These are phyloP conservation scores for Notarius quadriscutis DNA, from an alignment of 2,113 vertebrate genomes.

Conservation along the genomic window DNA sequence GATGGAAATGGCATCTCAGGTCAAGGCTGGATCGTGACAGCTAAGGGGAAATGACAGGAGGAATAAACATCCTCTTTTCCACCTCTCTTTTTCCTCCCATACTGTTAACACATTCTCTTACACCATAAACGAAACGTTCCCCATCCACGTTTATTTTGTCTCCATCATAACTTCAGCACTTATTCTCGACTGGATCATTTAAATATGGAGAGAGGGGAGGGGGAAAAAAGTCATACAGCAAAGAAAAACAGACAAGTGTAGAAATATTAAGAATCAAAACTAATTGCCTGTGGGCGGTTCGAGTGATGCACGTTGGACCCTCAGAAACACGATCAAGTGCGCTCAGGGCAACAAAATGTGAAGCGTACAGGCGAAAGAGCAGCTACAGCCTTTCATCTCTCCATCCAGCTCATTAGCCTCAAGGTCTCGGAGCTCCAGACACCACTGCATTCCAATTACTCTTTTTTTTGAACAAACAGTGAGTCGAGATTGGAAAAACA, in stretches of 20 bases:
- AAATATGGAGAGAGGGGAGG: not conserved
- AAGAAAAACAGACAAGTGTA: not conserved
- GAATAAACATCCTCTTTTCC: slow-evolving; percentile 14
- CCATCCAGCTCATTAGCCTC: slow-evolving; percentile 8
- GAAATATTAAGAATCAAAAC: slow-evolving; percentile 7
- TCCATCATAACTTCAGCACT: not conserved
- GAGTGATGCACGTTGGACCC: slow-evolving; percentile 17
- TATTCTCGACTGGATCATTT: not conserved
- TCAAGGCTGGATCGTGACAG: slow-evolving; percentile 31
- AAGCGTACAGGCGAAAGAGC: not conserved
- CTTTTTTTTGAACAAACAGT: not conserved
- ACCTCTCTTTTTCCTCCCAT: not conserved
- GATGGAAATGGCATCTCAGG: slow-evolving; percentile 44
- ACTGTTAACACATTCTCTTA: slow-evolving; percentile 16
- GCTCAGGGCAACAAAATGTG: slow-evolving; percentile 24
- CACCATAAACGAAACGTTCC: not conserved
- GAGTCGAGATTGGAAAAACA: not conserved
- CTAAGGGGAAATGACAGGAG: slow-evolving; percentile 21
- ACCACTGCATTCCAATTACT: slow-evolving; percentile 13
- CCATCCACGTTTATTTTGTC: not conserved
- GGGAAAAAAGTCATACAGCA: not conserved
- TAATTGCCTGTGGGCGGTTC: slow-evolving; percentile 10
- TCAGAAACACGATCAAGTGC: slow-evolving; percentile 25
- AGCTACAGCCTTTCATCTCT: slow-evolving; percentile 25
- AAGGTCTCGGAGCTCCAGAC: slow-evolving; percentile 11